phyloP scores from a whole-genome alignment of 2,888 invertebrate genomes.

The Trichogramma dendrolimi region DNA sequence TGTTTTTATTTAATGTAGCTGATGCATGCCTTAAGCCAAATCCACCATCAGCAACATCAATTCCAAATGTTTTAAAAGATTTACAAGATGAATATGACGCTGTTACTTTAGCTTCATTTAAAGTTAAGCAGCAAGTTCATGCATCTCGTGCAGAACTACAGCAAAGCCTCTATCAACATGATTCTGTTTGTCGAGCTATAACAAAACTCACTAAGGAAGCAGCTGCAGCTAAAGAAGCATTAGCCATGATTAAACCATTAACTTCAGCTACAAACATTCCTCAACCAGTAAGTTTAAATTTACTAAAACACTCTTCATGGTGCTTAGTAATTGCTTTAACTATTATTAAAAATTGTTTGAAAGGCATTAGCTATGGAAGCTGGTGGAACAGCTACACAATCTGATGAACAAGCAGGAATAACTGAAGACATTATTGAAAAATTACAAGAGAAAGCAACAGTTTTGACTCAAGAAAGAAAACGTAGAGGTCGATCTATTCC shows the following conservation, averaged over 20 bases:
- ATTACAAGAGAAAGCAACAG: conserved; percentile 90
- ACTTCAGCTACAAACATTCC: conserved; percentile 53
- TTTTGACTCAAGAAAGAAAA: conserved; percentile 95
- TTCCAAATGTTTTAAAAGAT: conserved; percentile 86
- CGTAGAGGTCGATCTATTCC: conserved; percentile 93
- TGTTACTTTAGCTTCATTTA: conserved; percentile 94
- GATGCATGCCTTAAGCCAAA: conserved; percentile 67
- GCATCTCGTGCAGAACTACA: conserved; percentile 85
- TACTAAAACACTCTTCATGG: not conserved
- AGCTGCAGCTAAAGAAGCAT: conserved; percentile 94
- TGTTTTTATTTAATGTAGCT: not conserved
- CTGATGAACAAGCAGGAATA: conserved; percentile 82
- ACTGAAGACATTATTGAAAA: conserved; percentile 89
- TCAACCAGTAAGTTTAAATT: conserved; percentile 56
- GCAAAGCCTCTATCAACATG: conserved; percentile 96
- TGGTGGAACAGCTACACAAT: conserved; percentile 69
- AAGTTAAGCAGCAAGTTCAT: conserved; percentile 94
- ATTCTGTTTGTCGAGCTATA: conserved; percentile 98
- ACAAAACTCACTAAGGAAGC: conserved; percentile 97
- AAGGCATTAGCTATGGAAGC: conserved; percentile 73
- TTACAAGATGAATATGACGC: conserved; percentile 97
- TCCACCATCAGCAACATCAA: conserved; percentile 95
- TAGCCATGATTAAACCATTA: conserved; percentile 97
- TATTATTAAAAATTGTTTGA: not conserved
- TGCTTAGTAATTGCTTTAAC: not conserved